Evolutionary conservation across 2,797 vertebrate genomes (phyloP).

Genomic region (Uromys caudimaculatus): DNA sequence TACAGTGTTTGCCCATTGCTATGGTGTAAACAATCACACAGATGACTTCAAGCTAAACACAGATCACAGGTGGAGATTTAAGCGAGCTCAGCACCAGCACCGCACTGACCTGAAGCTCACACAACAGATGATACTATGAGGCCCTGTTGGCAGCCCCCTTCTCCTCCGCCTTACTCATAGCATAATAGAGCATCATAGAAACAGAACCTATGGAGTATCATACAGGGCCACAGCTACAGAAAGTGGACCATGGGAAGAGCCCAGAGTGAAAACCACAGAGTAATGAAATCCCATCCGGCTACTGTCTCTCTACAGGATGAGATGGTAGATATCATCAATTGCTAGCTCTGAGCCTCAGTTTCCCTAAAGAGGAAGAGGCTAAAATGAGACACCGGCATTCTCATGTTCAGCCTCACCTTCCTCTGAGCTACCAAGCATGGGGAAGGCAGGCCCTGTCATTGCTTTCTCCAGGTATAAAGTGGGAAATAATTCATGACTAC

Average conservation of each 20-base stretch:
- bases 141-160: background rate
- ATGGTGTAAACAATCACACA: background rate
- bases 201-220: fast-evolving
- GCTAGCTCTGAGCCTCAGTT: background rate
- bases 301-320: background rate
- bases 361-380: background rate
- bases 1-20: background rate
- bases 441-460: background rate
- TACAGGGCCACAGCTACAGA: background rate
- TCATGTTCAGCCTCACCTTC: background rate
- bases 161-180: background rate
- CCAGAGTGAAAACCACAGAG: background rate
- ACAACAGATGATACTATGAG: fast-evolving
- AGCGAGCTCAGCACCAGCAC: background rate
- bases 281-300: background rate
- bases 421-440: background rate
- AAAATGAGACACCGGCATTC: background rate
- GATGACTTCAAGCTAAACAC: background rate
- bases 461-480: background rate
- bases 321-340: background rate
- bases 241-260: background rate
- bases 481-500: background rate
- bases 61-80: background rate
- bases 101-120: background rate
- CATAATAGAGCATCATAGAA: background rate